A percentile compares a stretch with the other conserved stretches of the same genome.
phyloP scores from a whole-genome alignment of 2,888 invertebrate species.

The Podotricha telesiphe region DNA sequence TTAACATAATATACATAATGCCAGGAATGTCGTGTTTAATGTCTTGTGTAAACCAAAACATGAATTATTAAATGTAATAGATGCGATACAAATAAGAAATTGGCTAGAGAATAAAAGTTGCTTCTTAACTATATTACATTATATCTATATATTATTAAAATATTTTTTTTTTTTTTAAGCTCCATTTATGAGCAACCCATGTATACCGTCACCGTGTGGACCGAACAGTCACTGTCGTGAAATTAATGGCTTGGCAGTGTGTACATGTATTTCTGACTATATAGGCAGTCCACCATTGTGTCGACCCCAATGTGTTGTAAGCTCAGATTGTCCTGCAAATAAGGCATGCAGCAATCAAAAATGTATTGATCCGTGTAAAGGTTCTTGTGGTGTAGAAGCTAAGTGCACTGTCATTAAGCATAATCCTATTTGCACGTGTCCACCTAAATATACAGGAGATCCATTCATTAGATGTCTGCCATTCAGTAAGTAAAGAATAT shows the following conservation, averaged over 20 bases:
- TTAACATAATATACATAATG: too few species aligned
- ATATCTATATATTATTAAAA: background rate
- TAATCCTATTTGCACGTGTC: slow-evolving; percentile 89
- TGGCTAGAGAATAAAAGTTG: too few species aligned
- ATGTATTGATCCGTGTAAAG: slow-evolving; percentile 89
- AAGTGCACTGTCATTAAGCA: slow-evolving; percentile 90
- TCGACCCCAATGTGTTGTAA: slow-evolving; percentile 90
- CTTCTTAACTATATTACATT: too few species aligned
- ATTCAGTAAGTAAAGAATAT: slow-evolving; percentile 60
- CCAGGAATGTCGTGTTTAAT: too few species aligned
- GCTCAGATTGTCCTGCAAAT: slow-evolving; percentile 88
- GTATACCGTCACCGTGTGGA: slow-evolving; percentile 89
- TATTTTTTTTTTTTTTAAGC: slow-evolving; percentile 53
- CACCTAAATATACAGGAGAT: slow-evolving; percentile 87
- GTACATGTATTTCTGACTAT: slow-evolving; percentile 88
- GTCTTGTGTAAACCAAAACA: too few species aligned
- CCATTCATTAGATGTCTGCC: slow-evolving; percentile 88
- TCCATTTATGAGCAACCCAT: slow-evolving; percentile 83
- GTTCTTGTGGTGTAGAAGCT: slow-evolving; percentile 89
- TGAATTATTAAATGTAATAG: too few species aligned
- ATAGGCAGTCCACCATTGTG: slow-evolving; percentile 89
- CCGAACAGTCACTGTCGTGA: slow-evolving; percentile 88
- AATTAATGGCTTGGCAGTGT: slow-evolving; percentile 87
- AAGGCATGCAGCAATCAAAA: slow-evolving; percentile 89
- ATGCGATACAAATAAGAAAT: too few species aligned